A percentile compares a stretch with the other conserved stretches of the same genome.
Conservation (phyloP, 1,140 invertebrate genomes). For the Charaxes varanes region DNA sequence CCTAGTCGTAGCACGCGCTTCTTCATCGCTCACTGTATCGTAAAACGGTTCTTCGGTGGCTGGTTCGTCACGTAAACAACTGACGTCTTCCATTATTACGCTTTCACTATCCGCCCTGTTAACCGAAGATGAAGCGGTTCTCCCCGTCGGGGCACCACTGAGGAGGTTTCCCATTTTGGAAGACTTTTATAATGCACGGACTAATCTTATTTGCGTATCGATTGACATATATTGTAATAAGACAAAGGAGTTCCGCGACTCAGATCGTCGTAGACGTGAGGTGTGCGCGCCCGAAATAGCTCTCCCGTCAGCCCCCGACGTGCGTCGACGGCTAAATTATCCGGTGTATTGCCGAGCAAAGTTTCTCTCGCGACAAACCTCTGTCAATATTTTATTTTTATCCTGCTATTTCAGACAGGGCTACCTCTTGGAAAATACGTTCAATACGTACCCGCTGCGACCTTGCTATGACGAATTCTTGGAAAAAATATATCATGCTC, state of each 20-base stretch:
- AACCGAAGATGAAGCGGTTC: conserved; percentile 20
- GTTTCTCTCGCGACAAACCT: conserved; percentile 36
- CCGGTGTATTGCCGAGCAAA: conserved; percentile 37
- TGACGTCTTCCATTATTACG: conserved; percentile 45
- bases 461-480: conserved; percentile 20
- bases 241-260: conserved; percentile 61
- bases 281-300: conserved; percentile 60
- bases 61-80: conserved; percentile 24
- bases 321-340: conserved; percentile 41
- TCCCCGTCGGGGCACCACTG: conserved; percentile 48
- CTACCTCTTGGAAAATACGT: conserved; percentile 22
- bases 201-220: conserved; percentile 49
- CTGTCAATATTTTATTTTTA: conserved; percentile 62
- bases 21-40: conserved; percentile 39
- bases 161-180: conserved; percentile 66
- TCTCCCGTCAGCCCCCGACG: conserved; percentile 57
- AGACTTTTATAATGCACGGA: conserved; percentile 63
- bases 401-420: conserved; percentile 37
- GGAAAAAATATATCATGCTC: conserved; percentile 13
- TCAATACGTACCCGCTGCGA: conserved; percentile 14
- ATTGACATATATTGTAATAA: conserved; percentile 57
- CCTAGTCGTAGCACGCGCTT: conserved; percentile 35
- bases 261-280: conserved; percentile 42
- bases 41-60: conserved; percentile 34
- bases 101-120: conserved; percentile 37